Evolutionary conservation across 2,888 invertebrate species (phyloP), one percentile per base, ranked within the genome.

Genomic region (Lymantria dispar): DNA sequence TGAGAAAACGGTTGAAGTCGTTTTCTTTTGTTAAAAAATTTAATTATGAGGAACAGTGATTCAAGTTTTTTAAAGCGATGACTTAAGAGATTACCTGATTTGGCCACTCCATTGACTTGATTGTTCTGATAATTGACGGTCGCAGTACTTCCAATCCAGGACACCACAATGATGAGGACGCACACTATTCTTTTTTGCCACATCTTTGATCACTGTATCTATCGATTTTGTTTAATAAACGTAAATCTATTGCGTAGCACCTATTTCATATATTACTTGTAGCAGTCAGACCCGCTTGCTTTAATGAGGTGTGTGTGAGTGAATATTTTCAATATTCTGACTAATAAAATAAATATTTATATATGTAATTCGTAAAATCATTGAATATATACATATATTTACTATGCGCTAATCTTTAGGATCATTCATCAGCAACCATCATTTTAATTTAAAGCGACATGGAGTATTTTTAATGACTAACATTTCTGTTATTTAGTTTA

Each of bases 41-140:
- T n/a, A n/a, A n/a, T n/a, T 22, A 22, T 22, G 22, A 22, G 2
- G 3, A 22, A 22, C 22, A 3, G 22, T 22, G 22, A 22, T 3
- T 22, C 2, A 22, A 22, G 5, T 22, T 22, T 22, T 22, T 5
- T 22, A 22, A 22, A 22, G 22, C 2, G 48, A 30, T 79, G 83
- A 85, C 85, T 86, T 85, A 22, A 22, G 22, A 22, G 48, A 30
- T 79, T 83, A 85, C 85, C 86, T 85, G 83, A 78, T 87, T 83
- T 68, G 11, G 47, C 53, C 43, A 63, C 45, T 48, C 87, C 59
- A 58, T 88, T 88, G 33, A 74, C 80, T 54, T 81, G 62, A 47
- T 63, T 72, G 54, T 75, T 76, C 45, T 83, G 62, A 60, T 78
- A 86, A 47, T 58, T 60, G 53, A 83, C 85, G 0, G 88, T 83